phyloP scores from a whole-genome alignment of 2,113 vertebrate species.

The Orcinus orca region DNA sequence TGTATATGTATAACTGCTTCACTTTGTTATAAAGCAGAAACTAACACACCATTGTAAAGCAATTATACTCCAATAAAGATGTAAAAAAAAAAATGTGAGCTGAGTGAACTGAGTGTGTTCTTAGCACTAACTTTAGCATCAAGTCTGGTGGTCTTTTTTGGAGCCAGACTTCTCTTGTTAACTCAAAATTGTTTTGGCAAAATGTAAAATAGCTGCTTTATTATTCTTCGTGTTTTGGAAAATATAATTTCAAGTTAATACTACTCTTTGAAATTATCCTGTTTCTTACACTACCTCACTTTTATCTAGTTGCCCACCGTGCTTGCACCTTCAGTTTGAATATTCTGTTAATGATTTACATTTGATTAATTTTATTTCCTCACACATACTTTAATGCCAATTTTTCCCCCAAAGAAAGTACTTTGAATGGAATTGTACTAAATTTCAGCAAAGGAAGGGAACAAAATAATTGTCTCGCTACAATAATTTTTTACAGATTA shows the following conservation, averaged over 20 bases:
- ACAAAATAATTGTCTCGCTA: conserved; percentile 16
- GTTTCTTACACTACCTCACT: conserved; percentile 8
- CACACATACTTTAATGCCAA: conserved; percentile 23
- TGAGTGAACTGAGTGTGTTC: conserved; percentile 62
- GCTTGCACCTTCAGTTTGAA: not conserved
- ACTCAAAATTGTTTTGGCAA: conserved; percentile 67
- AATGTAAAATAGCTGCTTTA: conserved; percentile 65
- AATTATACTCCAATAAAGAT: too few relatives aligned
- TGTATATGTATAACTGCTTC: too few relatives aligned
- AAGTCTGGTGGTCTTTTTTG: conserved; percentile 74
- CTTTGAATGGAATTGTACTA: not conserved
- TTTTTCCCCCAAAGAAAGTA: not conserved
- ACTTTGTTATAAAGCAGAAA: too few relatives aligned
- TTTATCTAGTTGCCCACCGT: not conserved
- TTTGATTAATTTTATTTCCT: conserved; percentile 25
- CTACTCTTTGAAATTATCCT: conserved; percentile 37
- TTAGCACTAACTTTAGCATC: conserved; percentile 76
- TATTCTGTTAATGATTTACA: conserved; percentile 25
- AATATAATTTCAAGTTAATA: conserved; percentile 70
- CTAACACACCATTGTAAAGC: too few relatives aligned
- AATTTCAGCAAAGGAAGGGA: conserved; percentile 38
- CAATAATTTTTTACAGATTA: conserved; percentile 17
- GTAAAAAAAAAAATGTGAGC: conserved; percentile 65
- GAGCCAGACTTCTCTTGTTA: conserved; percentile 76
- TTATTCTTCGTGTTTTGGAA: conserved; percentile 67